phyloP scores from a whole-genome alignment of 1,140 invertebrate genomes.

The Nephila pilipes region DNA sequence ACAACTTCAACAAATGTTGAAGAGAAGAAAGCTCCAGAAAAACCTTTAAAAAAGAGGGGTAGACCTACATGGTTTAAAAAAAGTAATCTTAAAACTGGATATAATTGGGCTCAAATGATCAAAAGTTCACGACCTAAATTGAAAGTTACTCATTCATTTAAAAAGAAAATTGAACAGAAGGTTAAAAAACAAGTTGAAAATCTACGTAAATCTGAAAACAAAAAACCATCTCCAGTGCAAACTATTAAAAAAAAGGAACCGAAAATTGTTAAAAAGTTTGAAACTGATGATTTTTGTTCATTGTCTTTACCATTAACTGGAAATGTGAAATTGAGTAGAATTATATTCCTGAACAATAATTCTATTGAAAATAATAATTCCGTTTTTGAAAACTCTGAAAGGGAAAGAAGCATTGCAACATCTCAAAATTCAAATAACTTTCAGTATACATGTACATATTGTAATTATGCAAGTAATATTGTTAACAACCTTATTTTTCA shows the following conservation, averaged over 20 bases:
- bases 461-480: neutral
- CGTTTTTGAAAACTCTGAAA: too few species aligned
- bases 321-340: neutral
- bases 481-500: neutral
- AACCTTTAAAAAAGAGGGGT: neutral
- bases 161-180: neutral
- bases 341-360: neutral
- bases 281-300: neutral
- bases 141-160: neutral
- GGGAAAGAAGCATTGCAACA: neutral
- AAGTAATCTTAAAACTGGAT: neutral
- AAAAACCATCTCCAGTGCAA: too few species aligned
- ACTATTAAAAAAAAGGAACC: neutral
- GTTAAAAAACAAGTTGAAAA: neutral
- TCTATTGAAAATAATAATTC: neutral
- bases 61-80: slow-evolving; percentile 1
- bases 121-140: neutral
- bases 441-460: neutral
- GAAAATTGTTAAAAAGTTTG: neutral
- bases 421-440: neutral
- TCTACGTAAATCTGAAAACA: slow-evolving; percentile 17
- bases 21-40: neutral
- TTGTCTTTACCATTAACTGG: neutral
- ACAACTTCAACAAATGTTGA: neutral
- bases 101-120: neutral